Evolutionary conservation across 2,888 invertebrate genomes (phyloP).

Genomic region (Brenthis ino): DNA sequence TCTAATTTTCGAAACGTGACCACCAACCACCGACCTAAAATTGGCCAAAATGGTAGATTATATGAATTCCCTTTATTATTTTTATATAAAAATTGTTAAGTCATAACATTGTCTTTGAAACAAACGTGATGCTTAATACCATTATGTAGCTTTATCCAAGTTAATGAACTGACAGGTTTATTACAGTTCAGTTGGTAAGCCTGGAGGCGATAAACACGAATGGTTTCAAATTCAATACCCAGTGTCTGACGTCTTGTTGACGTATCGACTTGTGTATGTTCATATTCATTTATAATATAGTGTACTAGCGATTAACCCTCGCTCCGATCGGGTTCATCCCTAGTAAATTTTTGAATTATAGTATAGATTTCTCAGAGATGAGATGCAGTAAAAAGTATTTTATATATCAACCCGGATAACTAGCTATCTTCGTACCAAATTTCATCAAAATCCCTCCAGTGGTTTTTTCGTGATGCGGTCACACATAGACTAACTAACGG

Average conservation of each 20-base stretch:
- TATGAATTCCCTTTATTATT: not conserved
- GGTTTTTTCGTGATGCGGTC: too few relatives aligned
- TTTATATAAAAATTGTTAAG: not conserved
- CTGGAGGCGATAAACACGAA: conserved; percentile 41
- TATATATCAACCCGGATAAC: too few relatives aligned
- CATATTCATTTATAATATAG: conserved; percentile 15
- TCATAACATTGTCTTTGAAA: conserved; percentile 22
- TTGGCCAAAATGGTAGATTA: not conserved
- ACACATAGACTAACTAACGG: too few relatives aligned
- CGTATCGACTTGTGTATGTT: conserved; percentile 36
- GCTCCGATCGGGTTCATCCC: too few relatives aligned
- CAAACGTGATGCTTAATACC: conserved; percentile 35
- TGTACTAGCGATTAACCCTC: not conserved
- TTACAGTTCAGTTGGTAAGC: conserved; percentile 42
- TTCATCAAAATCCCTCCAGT: too few relatives aligned
- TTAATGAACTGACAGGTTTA: conserved; percentile 44
- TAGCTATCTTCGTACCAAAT: too few relatives aligned
- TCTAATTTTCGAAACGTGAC: not conserved
- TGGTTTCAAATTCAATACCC: conserved; percentile 42
- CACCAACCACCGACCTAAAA: not conserved
- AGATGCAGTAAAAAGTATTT: too few relatives aligned
- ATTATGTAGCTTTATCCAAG: conserved; percentile 37
- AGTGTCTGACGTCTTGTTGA: conserved; percentile 38
- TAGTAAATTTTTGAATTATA: too few relatives aligned
- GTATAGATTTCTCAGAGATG: too few relatives aligned